Evolutionary conservation across 2,888 invertebrate species (phyloP), one percentile per base, ranked within the genome.

Genomic region (Diarsia mendica): DNA sequence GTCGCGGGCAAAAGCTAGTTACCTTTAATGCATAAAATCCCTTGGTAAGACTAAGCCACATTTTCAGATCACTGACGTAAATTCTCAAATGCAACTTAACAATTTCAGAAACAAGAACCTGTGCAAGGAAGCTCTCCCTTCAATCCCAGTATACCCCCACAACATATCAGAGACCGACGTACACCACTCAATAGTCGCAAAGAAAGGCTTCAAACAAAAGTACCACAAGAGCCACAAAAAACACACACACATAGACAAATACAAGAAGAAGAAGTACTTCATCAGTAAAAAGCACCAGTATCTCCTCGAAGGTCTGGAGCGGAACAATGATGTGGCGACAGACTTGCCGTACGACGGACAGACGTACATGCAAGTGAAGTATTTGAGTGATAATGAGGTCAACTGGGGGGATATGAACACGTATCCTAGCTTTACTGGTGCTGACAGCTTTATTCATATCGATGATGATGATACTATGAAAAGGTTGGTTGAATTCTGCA

Each of bases 401-500:
- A 95, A 95, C 44, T 96, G 95, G 96, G 94, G 92, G 0, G 96
- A 96, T 66, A 93, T 93, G 4, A 95, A 95, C 61, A 92, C 94
- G 0, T 96, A 95, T 78, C 99, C 99, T 0, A 98, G 98, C 88
- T 99, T 99, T 92, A 97, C 97, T 63, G 99, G 99, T 8, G 97
- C 97, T 79, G 98, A 98, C 85, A 99, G 99, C 91, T 99, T 98
- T 91, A 97, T 99, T 77, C 98, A 98, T 92, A 99, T 98, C 91
- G 98, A 98, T 87, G 98, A 99, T 92, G 98, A 98, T 66, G 98
- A 98, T 86, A 98, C 99, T 75, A 97, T 98, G 96, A 98, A 98
- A 93, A 98, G 98, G 98, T 98, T 92, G 84, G 89, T 44, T 51
- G 4, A 3, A 23, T 46, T 20, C 5, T 23, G 28, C 13, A 15